These are phyloP conservation scores for Pseudopleuronectes americanus DNA, from an alignment of 2,797 vertebrate genomes.

Conservation along the genomic window DNA sequence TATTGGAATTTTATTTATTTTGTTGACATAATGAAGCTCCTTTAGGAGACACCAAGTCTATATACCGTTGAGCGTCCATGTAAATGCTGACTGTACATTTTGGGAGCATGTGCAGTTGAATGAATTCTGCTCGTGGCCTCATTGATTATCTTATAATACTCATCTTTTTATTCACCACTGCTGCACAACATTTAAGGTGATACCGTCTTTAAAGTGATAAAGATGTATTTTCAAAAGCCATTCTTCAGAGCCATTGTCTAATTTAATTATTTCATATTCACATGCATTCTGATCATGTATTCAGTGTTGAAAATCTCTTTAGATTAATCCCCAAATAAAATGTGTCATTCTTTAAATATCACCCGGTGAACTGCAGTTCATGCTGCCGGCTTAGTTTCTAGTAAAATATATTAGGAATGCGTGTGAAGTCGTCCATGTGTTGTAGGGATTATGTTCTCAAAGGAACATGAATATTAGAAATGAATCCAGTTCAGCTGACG, in stretches of 20 bases:
- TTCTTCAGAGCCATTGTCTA: slow-evolving; percentile 8
- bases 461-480: slow-evolving; percentile 41
- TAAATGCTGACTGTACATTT: too few relatives aligned
- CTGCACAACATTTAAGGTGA: slow-evolving; percentile 6
- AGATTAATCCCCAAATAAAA: slow-evolving; percentile 12
- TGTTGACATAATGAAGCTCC: too few relatives aligned
- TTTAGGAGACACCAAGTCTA: slow-evolving; percentile 3
- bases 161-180: slow-evolving; percentile 12
- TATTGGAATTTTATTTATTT: too few relatives aligned
- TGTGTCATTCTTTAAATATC: slow-evolving; percentile 22
- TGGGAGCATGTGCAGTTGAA: too few relatives aligned
- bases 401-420: slow-evolving; percentile 32
- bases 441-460: slow-evolving; percentile 40
- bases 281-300: too few relatives aligned
- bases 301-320: slow-evolving; percentile 14
- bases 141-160: slow-evolving; percentile 11
- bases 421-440: slow-evolving; percentile 16
- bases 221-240: slow-evolving; percentile 5
- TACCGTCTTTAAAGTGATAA: background rate
- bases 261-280: background rate
- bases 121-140: background rate
- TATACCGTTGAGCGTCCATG: background rate
- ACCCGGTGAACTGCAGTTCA: slow-evolving; percentile 17
- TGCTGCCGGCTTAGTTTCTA: slow-evolving; percentile 22
- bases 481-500: slow-evolving; percentile 27